Evolutionary conservation across 1,140 invertebrate species (phyloP), one percentile per base, ranked within the genome.

Genomic region (Bombus affinis): DNA sequence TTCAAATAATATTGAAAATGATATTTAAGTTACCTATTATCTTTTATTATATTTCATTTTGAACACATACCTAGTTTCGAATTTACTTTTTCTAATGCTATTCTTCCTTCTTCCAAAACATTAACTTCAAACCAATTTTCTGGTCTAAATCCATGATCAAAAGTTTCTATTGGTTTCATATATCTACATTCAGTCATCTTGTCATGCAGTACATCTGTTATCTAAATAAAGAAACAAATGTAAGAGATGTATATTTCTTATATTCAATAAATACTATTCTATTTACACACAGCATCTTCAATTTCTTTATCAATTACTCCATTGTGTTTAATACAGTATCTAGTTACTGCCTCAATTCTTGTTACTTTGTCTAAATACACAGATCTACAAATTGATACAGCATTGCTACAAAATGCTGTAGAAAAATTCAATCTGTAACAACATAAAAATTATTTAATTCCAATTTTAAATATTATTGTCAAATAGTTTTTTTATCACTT

Each of bases 361-460:
- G 94, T 96, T 3, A 99, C 95, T 93, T 97, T 96, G 42, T 94
- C 93, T 12, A 99, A 93, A 13, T 97, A 97, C 75, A 99, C 96
- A 86, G 98, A 97, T 87, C 97, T 96, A 94, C 98, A 99, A 88
- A 99, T 99, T 47, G 98, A 98, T 8, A 99, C 98, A 75, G 98
- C 98, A 95, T 99, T 99, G 86, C 98, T 99, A 2, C 98, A 99
- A 92, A 98, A 98, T 1, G 98, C 97, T 65, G 98, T 99, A 18
- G 98, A 99, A 94, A 99, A 99, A 95, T 98, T 99, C 84, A 99
- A 96, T 92, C 98, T 98, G 93, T 71, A 94, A 95, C 93, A 83
- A 81, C 2, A 84, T 66, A 76, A 74, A 81, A 73, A 65, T 66
- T 44, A n/a, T 0, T 22, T 84, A 53, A 53, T 44, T 71, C 35